Base-by-base conservation (phyloP, 2,888 invertebrate species). In the Lycaena phlaeas region DNA sequence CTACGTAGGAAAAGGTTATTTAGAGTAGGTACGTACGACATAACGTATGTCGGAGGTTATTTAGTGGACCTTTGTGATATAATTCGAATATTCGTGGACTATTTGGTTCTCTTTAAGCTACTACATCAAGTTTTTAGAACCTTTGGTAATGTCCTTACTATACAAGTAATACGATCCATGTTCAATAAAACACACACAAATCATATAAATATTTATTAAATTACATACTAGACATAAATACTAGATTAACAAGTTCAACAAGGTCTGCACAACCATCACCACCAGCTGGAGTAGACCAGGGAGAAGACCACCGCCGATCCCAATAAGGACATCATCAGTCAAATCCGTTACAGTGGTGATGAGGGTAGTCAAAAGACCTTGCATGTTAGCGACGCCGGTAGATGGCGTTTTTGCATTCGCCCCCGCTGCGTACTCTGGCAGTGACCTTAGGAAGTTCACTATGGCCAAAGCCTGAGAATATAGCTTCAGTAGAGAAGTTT, bases 391-490 rank as follows among this genome's bases (percentile, higher is more conserved):
- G 2, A 71, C 60, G 4, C 61, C 60, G 0, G 67, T 37, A 0
- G 70, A 56, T 0, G 81, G 69, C 0, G 64, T 57, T 4, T 61
- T 68, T 0, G 84, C 78, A 38, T 76, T 77, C 0, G 82, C 84
- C 0, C 82, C 82, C 0, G 58, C 45, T 0, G 75, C 75, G 48
- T 84, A 84, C 38, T 84, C 82, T 0, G 82, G 82, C 2, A 84
- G 36, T 0, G 68, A 57, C 14, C 66, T 52, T 0, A 82, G 34
- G 56, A 82, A 84, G 43, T 84, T 84, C 0, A 84, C 76, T 0
- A 84, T 84, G 0, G 82, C 84, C 0, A 84, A 45, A 0, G 82
- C 82, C 44, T 84, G 82, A 0, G 82, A 82, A 29, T 84, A 84
- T 0, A 84, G 56, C 15, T 82, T 84, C 0, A 84, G 54, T 0